Conservation (phyloP, 2,113 vertebrate genomes). For the Myanophis thanlyinensis region DNA sequence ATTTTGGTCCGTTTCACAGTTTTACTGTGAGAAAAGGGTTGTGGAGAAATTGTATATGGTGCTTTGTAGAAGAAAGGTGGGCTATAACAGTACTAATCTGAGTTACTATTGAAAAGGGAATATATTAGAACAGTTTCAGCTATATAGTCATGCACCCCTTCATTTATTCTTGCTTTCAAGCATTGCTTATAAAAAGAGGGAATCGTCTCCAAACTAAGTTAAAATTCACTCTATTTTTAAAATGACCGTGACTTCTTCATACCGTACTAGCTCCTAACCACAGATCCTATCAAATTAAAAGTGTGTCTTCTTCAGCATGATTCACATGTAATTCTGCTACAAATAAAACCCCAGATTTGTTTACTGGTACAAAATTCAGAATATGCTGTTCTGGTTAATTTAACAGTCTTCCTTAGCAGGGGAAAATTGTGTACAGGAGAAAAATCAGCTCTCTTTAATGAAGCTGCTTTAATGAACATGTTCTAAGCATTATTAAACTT, state of each 20-base stretch:
- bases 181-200: not conserved
- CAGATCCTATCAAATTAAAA: not conserved
- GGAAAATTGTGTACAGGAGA: not conserved
- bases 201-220: not conserved
- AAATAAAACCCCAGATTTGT: not conserved
- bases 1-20: not conserved
- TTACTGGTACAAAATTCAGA: not conserved
- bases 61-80: not conserved
- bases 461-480: constrained; percentile 7
- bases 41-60: not conserved
- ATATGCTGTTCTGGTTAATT: constrained; percentile 7
- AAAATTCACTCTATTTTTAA: not conserved
- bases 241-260: not conserved
- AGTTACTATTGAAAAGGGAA: not conserved
- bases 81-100: not conserved
- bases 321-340: not conserved
- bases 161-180: not conserved
- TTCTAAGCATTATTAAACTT: constrained; percentile 5
- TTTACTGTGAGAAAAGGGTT: not conserved
- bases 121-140: not conserved
- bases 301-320: not conserved
- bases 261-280: too few species aligned
- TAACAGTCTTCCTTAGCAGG: not conserved
- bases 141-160: not conserved
- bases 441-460: not conserved